Evolutionary conservation across 1,140 invertebrate species (phyloP).

Genomic region (Acromyrmex charruanus): DNA sequence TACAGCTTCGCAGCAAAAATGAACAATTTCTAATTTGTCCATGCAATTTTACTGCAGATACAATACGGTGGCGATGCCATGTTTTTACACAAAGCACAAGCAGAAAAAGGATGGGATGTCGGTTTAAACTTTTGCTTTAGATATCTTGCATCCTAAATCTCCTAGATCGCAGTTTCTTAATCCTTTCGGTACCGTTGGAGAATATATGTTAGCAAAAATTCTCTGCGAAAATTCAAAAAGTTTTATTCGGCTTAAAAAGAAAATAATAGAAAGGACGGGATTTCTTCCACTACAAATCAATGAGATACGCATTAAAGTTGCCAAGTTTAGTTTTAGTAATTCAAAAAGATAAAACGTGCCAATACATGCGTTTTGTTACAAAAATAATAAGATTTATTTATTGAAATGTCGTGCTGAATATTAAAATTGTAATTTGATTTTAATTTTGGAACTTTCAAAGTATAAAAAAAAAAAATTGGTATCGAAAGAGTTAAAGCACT

Average conservation of each 20-base stretch:
- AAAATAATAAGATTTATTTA: not conserved
- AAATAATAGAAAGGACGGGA: not conserved
- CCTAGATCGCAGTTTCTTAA: conserved; percentile 16
- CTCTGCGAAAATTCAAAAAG: not conserved
- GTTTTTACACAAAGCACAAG: conserved; percentile 36
- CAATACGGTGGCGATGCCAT: conserved; percentile 49
- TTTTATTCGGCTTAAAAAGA: conserved; percentile 6
- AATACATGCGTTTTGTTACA: not conserved
- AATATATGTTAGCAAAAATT: not conserved
- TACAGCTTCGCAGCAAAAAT: not conserved
- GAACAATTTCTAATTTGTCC: not conserved
- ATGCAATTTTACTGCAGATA: conserved; percentile 54
- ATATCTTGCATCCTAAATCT: conserved; percentile 33
- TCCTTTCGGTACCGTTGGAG: conserved; percentile 4
- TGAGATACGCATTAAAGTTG: not conserved
- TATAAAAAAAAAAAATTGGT: not conserved
- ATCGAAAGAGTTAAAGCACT: not conserved
- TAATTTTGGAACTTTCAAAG: not conserved
- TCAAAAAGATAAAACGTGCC: not conserved
- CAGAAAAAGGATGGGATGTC: conserved; percentile 20
- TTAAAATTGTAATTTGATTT: not conserved
- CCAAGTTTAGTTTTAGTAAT: not conserved
- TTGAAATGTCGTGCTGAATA: not conserved
- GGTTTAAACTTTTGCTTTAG: conserved; percentile 20
- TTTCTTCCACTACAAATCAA: not conserved